Percentiles rank a stretch among this genome's conserved stretches.
Conservation (phyloP, 2,113 vertebrate genomes). For the Redunca redunca region DNA sequence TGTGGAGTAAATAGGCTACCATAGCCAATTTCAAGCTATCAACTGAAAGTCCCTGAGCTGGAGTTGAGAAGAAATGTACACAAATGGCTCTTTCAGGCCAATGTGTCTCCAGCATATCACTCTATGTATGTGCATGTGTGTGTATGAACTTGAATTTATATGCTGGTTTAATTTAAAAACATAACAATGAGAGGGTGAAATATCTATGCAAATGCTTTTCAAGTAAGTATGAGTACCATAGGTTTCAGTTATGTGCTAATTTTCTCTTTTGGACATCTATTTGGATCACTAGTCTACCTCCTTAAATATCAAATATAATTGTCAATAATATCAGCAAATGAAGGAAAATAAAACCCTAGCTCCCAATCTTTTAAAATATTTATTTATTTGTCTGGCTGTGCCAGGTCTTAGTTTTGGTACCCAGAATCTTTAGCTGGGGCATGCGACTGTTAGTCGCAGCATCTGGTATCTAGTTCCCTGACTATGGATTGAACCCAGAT, state of each 20-base stretch:
- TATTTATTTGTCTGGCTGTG: background rate
- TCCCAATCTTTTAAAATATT: background rate
- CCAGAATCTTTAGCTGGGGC: background rate
- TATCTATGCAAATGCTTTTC: background rate
- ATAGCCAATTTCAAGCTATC: background rate
- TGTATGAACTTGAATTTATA: background rate
- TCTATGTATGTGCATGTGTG: background rate
- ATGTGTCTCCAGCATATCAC: background rate
- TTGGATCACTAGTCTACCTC: background rate
- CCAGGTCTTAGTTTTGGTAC: background rate
- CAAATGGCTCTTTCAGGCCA: background rate
- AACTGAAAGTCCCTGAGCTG: background rate
- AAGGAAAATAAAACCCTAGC: background rate
- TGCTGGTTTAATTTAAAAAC: background rate
- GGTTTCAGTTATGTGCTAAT: background rate
- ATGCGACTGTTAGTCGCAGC: background rate
- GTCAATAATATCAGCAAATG: background rate
- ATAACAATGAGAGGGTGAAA: background rate
- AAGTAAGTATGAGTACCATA: background rate
- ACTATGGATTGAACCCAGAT: background rate
- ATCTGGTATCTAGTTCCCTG: background rate
- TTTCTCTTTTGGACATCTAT: background rate
- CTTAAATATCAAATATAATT: slow-evolving; percentile 4
- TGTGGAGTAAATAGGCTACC: background rate
- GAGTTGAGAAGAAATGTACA: background rate